Evolutionary conservation across 1,140 invertebrate genomes (phyloP), one percentile per base, ranked within the genome.

Genomic region (Drosophila kurseongensis): DNA sequence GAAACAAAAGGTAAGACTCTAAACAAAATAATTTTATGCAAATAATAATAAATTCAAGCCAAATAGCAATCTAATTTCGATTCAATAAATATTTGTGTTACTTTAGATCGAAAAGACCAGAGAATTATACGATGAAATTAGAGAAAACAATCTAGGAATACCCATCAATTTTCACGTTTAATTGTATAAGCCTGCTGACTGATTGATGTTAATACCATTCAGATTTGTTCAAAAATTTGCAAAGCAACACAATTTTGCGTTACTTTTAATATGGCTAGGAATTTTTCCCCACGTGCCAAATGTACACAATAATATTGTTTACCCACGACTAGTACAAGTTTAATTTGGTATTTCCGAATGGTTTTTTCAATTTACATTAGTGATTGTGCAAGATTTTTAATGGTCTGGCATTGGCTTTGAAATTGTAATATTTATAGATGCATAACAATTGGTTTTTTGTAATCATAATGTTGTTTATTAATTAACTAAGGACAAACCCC

Each of bases 1-100:
- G 90, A 91, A 90, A 82, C 84, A 91, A 91, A 91, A 91, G 90
- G 90, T 91, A 79, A 89, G 67, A 14, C 1, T 38, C 36, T 38
- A 12, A 12, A 38, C 36, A 12, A 12, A 12, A 12, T 12, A 38
- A 38, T 38, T 38, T 2, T 10, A 36, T 12, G 36, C 5, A 44
- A 57, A 56, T 29, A 58, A 6, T 7, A 32, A 32, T 32, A 50
- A 36, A 69, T 54, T 12, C 5, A 35, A 18, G 14, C 27, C 35
- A 27, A 27, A n/a, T 9, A 41, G 48, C 41, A 23, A 36, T 42
- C 52, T 23, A 54, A 72, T 54, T 61, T 23, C 36, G 7, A 27
- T 51, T 23, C 23, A 23, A 23, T 23, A 23, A 38, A 58, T 44
- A 66, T 63, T 56, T 45, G 14, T 40, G 16, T 5, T 32, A 40